Percentiles rank a stretch among this genome's conserved stretches.
phyloP scores from a whole-genome alignment of 2,797 vertebrate species.

The Clangula hyemalis region DNA sequence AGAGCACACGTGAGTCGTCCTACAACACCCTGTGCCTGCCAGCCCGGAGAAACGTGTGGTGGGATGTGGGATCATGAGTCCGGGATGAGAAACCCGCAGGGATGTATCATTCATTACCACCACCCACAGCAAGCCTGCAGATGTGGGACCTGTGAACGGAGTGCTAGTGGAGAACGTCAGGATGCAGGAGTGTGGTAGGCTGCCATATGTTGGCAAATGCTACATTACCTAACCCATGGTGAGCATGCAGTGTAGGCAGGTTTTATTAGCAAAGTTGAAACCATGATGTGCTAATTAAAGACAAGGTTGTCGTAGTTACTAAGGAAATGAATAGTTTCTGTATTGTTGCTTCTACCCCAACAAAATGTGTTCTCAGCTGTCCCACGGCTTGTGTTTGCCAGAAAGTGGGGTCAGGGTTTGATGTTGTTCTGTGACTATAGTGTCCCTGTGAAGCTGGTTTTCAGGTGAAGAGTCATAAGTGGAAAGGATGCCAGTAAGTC shows the following conservation, averaged over 20 bases:
- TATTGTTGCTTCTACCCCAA: constrained; percentile 13
- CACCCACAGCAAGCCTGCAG: constrained; percentile 54
- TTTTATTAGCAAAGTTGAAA: constrained; percentile 61
- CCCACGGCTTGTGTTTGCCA: background rate
- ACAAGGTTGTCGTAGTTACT: constrained; percentile 56
- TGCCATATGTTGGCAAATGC: background rate
- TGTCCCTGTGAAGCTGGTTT: background rate
- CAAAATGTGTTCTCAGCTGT: background rate
- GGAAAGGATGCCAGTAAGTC: background rate
- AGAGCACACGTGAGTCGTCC: background rate
- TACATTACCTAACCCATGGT: constrained; percentile 40
- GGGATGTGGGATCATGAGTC: constrained; percentile 8
- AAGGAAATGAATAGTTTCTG: constrained; percentile 53
- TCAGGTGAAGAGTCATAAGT: background rate
- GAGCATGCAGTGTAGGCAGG: constrained; percentile 42
- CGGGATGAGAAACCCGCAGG: constrained; percentile 13
- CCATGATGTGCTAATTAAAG: constrained; percentile 59
- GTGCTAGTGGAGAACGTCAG: constrained; percentile 36
- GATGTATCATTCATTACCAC: constrained; percentile 55
- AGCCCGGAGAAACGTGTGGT: background rate
- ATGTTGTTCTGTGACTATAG: background rate
- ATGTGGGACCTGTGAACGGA: constrained; percentile 57
- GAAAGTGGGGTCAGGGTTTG: background rate
- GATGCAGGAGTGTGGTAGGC: constrained; percentile 32
- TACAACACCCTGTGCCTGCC: background rate